phyloP scores from a whole-genome alignment of 2,797 vertebrate genomes.

The Tapirus indicus region DNA sequence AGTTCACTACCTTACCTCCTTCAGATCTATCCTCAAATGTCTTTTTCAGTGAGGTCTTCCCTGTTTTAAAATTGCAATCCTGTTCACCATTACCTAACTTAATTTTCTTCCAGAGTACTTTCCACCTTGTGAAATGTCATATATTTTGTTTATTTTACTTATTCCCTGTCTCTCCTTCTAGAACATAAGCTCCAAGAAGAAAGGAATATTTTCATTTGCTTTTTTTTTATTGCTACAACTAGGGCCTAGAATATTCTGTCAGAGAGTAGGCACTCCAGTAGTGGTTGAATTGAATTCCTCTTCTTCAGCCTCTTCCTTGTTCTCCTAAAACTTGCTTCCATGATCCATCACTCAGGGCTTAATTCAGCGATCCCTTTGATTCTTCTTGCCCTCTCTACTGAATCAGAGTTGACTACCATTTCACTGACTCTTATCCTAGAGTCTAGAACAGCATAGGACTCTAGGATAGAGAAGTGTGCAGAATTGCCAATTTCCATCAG shows the following conservation, averaged over 20 bases:
- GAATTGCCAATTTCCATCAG: background rate
- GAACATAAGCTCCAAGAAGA: constrained; percentile 21
- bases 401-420: background rate
- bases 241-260: background rate
- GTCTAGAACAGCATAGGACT: background rate
- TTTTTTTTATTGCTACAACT: background rate
- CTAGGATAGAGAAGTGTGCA: background rate
- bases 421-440: background rate
- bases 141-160: constrained; percentile 42
- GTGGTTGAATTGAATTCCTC: background rate
- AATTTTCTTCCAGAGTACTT: background rate
- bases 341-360: background rate
- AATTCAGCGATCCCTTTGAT: constrained; percentile 10
- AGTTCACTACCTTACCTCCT: background rate
- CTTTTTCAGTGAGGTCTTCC: background rate
- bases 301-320: background rate
- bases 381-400: background rate
- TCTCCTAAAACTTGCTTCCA: background rate
- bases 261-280: background rate
- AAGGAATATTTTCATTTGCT: background rate
- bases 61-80: constrained; percentile 15
- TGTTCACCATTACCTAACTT: background rate
- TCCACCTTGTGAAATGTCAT: background rate
- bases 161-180: background rate
- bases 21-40: background rate